Evolutionary conservation across 2,113 vertebrate species (phyloP), one percentile per base, ranked within the genome.

Genomic region (Spermophilus dauricus): DNA sequence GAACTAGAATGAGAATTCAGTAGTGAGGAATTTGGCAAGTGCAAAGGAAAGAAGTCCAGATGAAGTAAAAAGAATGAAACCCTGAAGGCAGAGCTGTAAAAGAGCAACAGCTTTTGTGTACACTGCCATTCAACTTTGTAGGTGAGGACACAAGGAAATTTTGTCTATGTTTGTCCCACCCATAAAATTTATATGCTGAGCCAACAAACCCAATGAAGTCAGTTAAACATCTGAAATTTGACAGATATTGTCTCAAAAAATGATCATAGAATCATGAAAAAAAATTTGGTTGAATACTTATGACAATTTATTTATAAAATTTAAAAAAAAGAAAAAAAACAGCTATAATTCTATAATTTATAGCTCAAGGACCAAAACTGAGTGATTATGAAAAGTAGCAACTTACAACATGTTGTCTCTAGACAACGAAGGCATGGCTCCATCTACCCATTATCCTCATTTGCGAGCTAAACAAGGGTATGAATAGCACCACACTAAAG

Each of bases 381-480:
- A 58, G 22, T 58, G 20, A 58, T 58, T 8, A 58, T 7, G 7
- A 58, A 24, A 22, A 58, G 56, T 58, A 20, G 56, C 56, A 58
- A 58, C 56, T 22, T 58, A 58, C 24, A 58, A 58, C 56, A 58
- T 69, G 42, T 22, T 90, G 34, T 86, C 39, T 83, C 34, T 53
- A 76, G 42, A 78, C 26, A 82, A 51, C 5, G 51, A 24, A 77
- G 28, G 13, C 37, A 53, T n/a, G 30, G 20, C 72, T 51, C 20
- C 42, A 16, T 13, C 20, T 58, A 45, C 34, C 6, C 24, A 72
- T 42, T 20, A 73, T 86, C 45, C 67, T 94, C 53, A 89, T 93
- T 83, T 96, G 56, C 72, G 61, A 95, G 53, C 73, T 96, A 77
- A 93, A 88, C 58, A 48, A 89, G 48, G 34, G 32, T 94, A 91